These are phyloP conservation scores for Antidorcas marsupialis DNA, from an alignment of 2,113 vertebrate species.

Conservation along the genomic window DNA sequence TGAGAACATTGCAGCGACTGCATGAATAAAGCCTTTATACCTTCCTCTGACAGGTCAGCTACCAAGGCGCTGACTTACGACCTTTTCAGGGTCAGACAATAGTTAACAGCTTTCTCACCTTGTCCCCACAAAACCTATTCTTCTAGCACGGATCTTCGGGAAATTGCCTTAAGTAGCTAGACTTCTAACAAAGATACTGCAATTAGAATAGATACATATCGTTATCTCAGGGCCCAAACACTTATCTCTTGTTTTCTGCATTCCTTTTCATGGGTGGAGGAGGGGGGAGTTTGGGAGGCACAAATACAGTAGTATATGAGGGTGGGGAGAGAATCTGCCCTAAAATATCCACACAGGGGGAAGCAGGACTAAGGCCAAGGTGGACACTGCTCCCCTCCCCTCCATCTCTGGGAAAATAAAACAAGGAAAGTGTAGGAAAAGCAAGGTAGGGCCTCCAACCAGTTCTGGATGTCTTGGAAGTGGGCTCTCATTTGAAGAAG, in stretches of 20 bases:
- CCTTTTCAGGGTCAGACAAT: conserved; percentile 86
- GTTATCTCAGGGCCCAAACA: not conserved
- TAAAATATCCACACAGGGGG: not conserved
- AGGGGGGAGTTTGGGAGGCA: not conserved
- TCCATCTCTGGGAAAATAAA: not conserved
- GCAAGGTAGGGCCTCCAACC: not conserved
- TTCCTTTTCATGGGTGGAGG: not conserved
- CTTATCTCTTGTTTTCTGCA: not conserved
- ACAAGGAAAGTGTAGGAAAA: not conserved
- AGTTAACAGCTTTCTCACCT: conserved; percentile 84
- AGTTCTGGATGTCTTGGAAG: not conserved
- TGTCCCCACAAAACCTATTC: conserved; percentile 79
- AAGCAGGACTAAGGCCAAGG: not conserved
- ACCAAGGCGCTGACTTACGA: conserved; percentile 84
- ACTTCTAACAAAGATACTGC: conserved; percentile 74
- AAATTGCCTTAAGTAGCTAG: conserved; percentile 77
- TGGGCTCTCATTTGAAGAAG: not conserved
- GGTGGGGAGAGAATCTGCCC: not conserved
- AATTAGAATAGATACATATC: conserved; percentile 72
- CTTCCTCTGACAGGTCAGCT: conserved; percentile 84
- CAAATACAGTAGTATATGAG: not conserved
- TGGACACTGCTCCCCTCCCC: not conserved
- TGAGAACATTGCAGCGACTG: conserved; percentile 81
- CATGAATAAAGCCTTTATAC: conserved; percentile 88
- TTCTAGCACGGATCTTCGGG: conserved; percentile 78